These are phyloP conservation scores for Lepidostoma basale DNA, from an alignment of 1,140 invertebrate species.

Conservation along the genomic window DNA sequence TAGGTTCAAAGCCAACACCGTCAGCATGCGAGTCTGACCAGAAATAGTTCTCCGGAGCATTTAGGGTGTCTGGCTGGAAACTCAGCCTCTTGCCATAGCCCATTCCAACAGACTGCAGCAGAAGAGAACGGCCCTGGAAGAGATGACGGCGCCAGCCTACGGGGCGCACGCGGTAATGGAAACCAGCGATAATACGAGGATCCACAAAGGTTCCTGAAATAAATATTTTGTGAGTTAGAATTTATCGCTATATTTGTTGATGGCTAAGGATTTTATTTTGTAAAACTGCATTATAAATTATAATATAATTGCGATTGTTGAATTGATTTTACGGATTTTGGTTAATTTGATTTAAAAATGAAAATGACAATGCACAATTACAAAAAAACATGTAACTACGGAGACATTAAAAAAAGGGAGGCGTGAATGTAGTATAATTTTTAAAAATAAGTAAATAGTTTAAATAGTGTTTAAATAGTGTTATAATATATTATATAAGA, in stretches of 20 bases:
- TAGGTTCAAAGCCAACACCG: conserved; percentile 72
- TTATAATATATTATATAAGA: no score
- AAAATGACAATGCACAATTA: no score
- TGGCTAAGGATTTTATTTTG: no score
- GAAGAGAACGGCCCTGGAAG: conserved; percentile 68
- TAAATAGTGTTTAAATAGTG: no score
- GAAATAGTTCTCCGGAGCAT: conserved; percentile 72
- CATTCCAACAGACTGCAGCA: conserved; percentile 71
- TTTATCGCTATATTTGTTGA: background rate
- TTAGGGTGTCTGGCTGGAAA: conserved; percentile 70
- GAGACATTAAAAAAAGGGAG: no score
- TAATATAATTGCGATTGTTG: background rate
- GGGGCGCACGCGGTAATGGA: conserved; percentile 72
- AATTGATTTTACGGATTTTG: background rate
- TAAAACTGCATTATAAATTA: no score
- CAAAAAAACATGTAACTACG: no score
- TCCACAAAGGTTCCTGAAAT: conserved; percentile 75
- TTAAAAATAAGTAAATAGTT: no score
- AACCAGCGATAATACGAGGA: conserved; percentile 74
- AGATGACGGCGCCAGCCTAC: conserved; percentile 66
- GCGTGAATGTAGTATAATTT: no score
- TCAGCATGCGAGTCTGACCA: conserved; percentile 81
- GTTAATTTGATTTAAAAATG: no score
- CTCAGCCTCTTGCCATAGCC: conserved; percentile 80
- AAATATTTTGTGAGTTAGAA: no score